Evolutionary conservation across 2,888 invertebrate genomes (phyloP), one percentile per base, ranked within the genome.

Genomic region (Rhimphoctona megacephalus): DNA sequence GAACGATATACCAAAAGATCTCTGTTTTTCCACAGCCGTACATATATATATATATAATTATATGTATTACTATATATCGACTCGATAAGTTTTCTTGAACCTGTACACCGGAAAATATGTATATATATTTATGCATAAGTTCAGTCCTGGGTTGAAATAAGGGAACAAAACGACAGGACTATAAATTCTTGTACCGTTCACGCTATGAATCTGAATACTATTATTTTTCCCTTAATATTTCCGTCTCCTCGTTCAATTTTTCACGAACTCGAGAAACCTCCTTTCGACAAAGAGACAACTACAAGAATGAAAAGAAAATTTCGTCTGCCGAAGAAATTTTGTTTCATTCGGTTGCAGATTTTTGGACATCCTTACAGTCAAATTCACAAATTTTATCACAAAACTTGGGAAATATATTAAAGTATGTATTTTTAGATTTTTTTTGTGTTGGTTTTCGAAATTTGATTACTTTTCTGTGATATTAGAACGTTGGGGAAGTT

Each of bases 171-270:
- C 74, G 85, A 46, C 78, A 61, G 77, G 84, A 81, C 86, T 83
- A 89, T 91, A 90, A 91, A 90, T 91, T 89, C 86, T 87, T 88
- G 87, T 84, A 81, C 85, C 87, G 83, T 87, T 70, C 87, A 83
- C 87, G 81, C 66, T 73, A 88, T 85, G 89, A 90, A 90, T 90
- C 87, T 89, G 91, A 91, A 92, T 92, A 91, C 92, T 91, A 91
- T 91, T 90, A 88, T 87, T 74, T 73, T 73, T 67, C 64, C 83
- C 43, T 69, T 69, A 30, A 46, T 83, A 73, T 43, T 19, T 49
- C 19, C 0, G 17, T 77, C 70, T 67, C 76, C 61, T 1, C 33
- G 33, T 69, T 66, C 49, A 49, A 73, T 66, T 67, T 73, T 57
- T 49, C 36, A 61, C 69, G 69, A 7, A 52, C 49, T 61, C 17